Base-by-base conservation (phyloP, 2,888 invertebrate species). In the Spilosoma lubricipeda region DNA sequence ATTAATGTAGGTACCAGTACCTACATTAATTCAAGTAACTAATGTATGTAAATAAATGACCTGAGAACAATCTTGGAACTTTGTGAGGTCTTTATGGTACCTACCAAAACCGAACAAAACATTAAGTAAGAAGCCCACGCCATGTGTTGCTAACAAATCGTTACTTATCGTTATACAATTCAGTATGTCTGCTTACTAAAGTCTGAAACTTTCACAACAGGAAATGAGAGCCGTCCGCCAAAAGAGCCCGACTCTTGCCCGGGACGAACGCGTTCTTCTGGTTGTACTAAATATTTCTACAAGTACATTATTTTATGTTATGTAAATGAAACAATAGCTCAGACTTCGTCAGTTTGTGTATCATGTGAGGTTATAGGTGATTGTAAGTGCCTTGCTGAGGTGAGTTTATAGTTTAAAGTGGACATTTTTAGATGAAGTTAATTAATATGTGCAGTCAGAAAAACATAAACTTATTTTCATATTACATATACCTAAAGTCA, bases 141-240 rank as follows among this genome's bases (percentile, higher is more conserved):
- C 72, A 69, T 77, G 79, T 75, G 73, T 75, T 69, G 18, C 42
- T 71, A 76, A 77, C 59, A 67, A 69, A 78, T 79, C 73, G 75
- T 77, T 67, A 79, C 70, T 81, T 75, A 76, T 79, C 75, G 75
- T 45, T 73, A 67, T 68, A 70, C 82, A 84, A 75, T 81, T 80
- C 68, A 69, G 80, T 66, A 77, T 80, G 73, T 82, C 76, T 66
- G 66, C 73, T 18, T 56, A 69, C 33, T 70, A 71, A 79, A 74
- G 52, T 71, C 78, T 86, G 85, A 86, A 86, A 85, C 80, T 87
- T 85, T 84, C 84, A 77, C 77, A 79, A 59, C 77, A 81, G 83
- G 81, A 81, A 81, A 79, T 81, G 74, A 66, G 76, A 75, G 72
- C n/a, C 77, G 72, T 67, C 69, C 77, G 81, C 80, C 85, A 86